Conservation (phyloP, 2,888 invertebrate genomes). For the Aricia artaxerxes region DNA sequence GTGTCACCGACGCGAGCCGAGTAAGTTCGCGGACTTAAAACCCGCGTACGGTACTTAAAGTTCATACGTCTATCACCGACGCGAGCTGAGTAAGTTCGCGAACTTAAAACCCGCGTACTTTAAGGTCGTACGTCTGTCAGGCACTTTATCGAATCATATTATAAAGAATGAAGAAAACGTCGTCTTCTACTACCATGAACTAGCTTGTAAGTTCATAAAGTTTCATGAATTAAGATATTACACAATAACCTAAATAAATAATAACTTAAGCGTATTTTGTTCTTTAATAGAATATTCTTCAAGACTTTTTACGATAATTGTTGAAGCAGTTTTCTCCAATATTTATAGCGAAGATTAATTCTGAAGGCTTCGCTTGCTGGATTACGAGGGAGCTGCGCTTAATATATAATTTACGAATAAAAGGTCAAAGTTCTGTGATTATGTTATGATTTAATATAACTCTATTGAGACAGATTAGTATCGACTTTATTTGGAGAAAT, state of each 20-base stretch:
- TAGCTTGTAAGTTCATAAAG: background rate
- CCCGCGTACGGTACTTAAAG: too few species aligned
- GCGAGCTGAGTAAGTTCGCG: too few species aligned
- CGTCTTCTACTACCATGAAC: background rate
- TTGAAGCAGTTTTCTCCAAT: background rate
- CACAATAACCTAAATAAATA: background rate
- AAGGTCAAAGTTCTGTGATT: background rate
- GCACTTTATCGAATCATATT: too few species aligned
- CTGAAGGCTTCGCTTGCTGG: background rate
- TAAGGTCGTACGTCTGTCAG: too few species aligned
- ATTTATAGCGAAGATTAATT: constrained; percentile 23
- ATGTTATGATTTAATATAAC: constrained; percentile 12
- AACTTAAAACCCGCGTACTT: too few species aligned
- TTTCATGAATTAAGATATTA: background rate
- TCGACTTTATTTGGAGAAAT: too few species aligned
- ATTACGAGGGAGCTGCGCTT: background rate
- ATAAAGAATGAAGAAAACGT: too few species aligned
- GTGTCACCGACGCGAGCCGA: too few species aligned
- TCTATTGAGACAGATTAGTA: background rate
- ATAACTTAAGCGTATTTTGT: background rate
- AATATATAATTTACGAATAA: constrained; percentile 1
- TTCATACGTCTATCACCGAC: too few species aligned
- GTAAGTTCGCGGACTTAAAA: too few species aligned
- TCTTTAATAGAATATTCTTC: background rate
- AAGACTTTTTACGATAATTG: background rate